These are phyloP conservation scores for Eupithecia exiguata DNA, from an alignment of 2,888 invertebrate genomes.

Conservation along the genomic window DNA sequence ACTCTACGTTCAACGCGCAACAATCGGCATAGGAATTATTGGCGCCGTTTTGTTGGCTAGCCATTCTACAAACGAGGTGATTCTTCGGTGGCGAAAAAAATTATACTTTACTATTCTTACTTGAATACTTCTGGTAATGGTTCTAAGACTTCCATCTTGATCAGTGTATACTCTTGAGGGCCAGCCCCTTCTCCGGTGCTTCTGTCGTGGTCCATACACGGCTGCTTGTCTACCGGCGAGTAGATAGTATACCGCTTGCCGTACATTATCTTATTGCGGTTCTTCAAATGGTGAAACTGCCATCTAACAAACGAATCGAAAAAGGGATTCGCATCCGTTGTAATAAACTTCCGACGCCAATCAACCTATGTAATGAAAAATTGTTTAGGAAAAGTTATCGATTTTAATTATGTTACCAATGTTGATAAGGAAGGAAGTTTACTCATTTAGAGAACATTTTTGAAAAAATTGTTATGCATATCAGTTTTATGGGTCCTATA, in stretches of 20 bases:
- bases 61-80: background rate
- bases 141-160: constrained; percentile 94
- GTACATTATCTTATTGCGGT: constrained; percentile 95
- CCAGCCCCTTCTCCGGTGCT: constrained; percentile 98
- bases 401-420: background rate
- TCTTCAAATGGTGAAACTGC: constrained; percentile 95
- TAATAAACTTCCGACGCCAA: constrained; percentile 99
- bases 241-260: constrained; percentile 98
- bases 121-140: constrained; percentile 89
- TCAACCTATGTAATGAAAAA: constrained; percentile 89
- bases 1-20: background rate
- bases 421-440: background rate
- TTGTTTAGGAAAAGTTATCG: background rate
- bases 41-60: background rate
- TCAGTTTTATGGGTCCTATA: background rate
- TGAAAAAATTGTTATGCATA: background rate
- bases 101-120: constrained; percentile 67
- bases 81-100: background rate
- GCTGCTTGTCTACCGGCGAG: constrained; percentile 98
- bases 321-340: constrained; percentile 98
- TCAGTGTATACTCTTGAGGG: constrained; percentile 98
- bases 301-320: constrained; percentile 99
- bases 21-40: background rate
- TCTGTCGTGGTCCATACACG: constrained; percentile 99
- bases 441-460: background rate